A percentile compares a stretch with the other conserved stretches of the same genome.
phyloP scores from a whole-genome alignment of 2,113 vertebrate genomes.

The Ailurus styani region DNA sequence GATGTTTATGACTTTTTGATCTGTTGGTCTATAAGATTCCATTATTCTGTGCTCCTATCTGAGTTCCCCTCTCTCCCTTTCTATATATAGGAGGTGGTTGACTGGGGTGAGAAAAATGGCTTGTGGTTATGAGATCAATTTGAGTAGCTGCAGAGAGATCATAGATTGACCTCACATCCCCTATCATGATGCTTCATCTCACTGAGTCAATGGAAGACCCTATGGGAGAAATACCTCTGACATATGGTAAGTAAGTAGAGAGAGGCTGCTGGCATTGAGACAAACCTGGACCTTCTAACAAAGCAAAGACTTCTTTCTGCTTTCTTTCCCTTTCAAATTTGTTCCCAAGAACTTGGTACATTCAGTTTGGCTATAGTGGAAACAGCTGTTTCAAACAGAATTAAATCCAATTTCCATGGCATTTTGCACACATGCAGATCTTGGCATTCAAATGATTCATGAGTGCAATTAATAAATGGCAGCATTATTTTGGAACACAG shows the following conservation, averaged over 20 bases:
- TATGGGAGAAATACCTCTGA: not conserved
- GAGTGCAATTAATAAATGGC: constrained; percentile 72
- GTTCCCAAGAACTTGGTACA: constrained; percentile 50
- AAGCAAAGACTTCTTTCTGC: not conserved
- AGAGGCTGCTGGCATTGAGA: not conserved
- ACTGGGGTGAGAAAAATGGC: not conserved
- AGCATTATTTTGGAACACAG: constrained; percentile 56
- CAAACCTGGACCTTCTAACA: not conserved
- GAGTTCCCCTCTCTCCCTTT: not conserved
- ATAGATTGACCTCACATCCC: not conserved
- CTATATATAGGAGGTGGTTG: not conserved
- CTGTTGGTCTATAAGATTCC: not conserved
- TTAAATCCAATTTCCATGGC: constrained; percentile 69
- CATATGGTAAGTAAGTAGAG: not conserved
- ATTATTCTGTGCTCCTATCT: not conserved
- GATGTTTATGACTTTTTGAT: not conserved
- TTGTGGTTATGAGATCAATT: not conserved
- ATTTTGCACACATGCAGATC: constrained; percentile 67
- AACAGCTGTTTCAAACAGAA: constrained; percentile 73
- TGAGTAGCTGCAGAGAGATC: not conserved
- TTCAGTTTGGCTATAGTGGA: constrained; percentile 57
- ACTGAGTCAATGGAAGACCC: not conserved
- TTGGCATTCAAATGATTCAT: constrained; percentile 68
- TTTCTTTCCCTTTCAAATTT: constrained; percentile 40
- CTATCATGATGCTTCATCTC: not conserved